Evolutionary conservation across 23 tunicate species (phyloP).

Genomic region (Corella eumyota): DNA sequence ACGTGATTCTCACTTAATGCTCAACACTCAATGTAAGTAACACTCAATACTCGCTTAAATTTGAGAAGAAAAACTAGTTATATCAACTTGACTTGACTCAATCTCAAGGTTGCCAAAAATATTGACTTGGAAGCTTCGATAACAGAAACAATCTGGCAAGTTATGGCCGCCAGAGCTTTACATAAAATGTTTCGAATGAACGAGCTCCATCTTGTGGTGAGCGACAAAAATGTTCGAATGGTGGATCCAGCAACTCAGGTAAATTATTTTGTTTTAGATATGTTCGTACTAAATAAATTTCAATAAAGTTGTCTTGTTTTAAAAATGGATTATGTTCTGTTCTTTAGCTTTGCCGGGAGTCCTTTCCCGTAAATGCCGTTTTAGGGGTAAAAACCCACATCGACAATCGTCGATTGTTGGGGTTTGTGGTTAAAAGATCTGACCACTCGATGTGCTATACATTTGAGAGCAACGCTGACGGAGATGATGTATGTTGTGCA

Average conservation of each 20-base stretch:
- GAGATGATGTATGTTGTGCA: slow-evolving; percentile 81
- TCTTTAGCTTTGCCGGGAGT: slow-evolving; percentile 8
- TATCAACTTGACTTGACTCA: no score
- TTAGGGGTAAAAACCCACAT: slow-evolving; percentile 34
- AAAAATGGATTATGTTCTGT: not conserved
- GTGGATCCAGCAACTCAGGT: slow-evolving; percentile 58
- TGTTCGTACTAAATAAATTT: not conserved
- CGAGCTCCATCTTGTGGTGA: slow-evolving; percentile 53
- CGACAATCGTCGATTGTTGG: slow-evolving; percentile 62
- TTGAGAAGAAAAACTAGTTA: no score
- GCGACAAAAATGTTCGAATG: slow-evolving; percentile 27
- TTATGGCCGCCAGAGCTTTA: slow-evolving; percentile 80
- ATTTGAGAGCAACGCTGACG: slow-evolving; percentile 77
- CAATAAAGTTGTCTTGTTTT: not conserved
- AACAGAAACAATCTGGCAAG: slow-evolving; percentile 61
- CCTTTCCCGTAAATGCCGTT: slow-evolving; percentile 21
- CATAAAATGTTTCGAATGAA: slow-evolving; percentile 64
- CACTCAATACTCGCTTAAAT: no score
- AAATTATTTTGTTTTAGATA: not conserved
- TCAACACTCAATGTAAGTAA: no score
- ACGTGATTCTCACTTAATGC: no score
- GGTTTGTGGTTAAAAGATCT: slow-evolving; percentile 32
- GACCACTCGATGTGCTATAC: slow-evolving; percentile 48
- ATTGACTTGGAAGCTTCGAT: slow-evolving; percentile 31
- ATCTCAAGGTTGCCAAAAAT: slow-evolving; percentile 20